These are phyloP conservation scores for Lepus townsendii DNA, from an alignment of 2,797 vertebrate species.

Conservation along the genomic window DNA sequence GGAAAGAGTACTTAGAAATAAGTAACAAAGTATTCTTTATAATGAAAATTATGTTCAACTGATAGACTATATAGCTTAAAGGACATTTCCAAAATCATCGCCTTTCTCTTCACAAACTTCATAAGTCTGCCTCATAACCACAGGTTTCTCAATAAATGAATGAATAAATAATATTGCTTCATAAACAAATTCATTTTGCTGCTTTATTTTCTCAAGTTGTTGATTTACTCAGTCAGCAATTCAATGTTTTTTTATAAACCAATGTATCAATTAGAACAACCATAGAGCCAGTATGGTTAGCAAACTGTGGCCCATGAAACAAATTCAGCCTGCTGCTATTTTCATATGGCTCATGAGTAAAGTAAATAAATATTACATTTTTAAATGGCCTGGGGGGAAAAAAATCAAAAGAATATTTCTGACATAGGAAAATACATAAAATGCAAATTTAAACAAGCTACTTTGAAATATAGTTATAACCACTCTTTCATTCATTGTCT, in stretches of 20 bases:
- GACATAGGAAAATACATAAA: slow-evolving; percentile 51
- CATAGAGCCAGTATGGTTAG: not conserved
- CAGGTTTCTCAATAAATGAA: slow-evolving; percentile 33
- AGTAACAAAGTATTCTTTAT: slow-evolving; percentile 32
- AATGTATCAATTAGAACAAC: not conserved
- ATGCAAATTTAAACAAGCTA: slow-evolving; percentile 36
- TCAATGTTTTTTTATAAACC: not conserved
- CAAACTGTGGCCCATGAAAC: not conserved
- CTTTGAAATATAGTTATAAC: slow-evolving; percentile 18
- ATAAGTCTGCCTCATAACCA: slow-evolving; percentile 18
- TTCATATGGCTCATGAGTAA: not conserved
- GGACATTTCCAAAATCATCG: slow-evolving; percentile 39
- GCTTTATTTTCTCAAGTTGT: slow-evolving; percentile 47
- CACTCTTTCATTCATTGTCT: not conserved
- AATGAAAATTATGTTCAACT: slow-evolving; percentile 33
- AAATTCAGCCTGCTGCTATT: not conserved
- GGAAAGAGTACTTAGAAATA: slow-evolving; percentile 20
- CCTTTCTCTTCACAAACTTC: slow-evolving; percentile 52
- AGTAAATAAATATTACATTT: slow-evolving; percentile 52
- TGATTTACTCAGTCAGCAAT: slow-evolving; percentile 28
- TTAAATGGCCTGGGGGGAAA: not conserved
- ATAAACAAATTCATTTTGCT: slow-evolving; percentile 10
- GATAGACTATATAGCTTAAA: slow-evolving; percentile 27
- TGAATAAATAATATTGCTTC: not conserved
- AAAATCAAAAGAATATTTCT: slow-evolving; percentile 47